Evolutionary conservation across 2,888 invertebrate genomes (phyloP).

Genomic region (Sthenelais limicola): DNA sequence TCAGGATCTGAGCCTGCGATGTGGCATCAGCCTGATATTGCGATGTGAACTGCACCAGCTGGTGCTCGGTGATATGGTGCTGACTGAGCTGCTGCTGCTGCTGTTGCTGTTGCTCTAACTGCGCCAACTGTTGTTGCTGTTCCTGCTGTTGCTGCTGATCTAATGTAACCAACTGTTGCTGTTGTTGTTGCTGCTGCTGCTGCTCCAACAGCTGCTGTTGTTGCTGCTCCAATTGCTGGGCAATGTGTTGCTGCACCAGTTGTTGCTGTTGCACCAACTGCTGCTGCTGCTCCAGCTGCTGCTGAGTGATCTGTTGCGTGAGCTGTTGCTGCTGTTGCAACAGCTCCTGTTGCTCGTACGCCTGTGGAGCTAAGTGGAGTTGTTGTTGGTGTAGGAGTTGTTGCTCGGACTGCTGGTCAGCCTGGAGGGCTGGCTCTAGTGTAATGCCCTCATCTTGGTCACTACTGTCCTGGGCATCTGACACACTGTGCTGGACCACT

Average conservation of each 20-base stretch:
- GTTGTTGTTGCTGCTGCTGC: slow-evolving; percentile 1
- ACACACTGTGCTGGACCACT: too few species aligned
- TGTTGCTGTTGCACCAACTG: slow-evolving; percentile 45
- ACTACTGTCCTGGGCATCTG: too few species aligned
- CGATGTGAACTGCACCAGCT: slow-evolving; percentile 23
- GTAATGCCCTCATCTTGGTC: too few species aligned
- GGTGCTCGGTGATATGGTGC: slow-evolving; percentile 16
- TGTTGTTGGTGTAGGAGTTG: background rate
- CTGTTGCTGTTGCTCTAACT: background rate
- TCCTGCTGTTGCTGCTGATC: slow-evolving; percentile 33
- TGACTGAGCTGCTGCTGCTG: background rate
- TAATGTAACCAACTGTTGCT: background rate
- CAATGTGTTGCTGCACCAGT: slow-evolving; percentile 31
- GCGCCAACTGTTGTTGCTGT: slow-evolving; percentile 43
- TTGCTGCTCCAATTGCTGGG: slow-evolving; percentile 44
- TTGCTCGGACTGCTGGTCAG: background rate
- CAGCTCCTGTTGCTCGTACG: slow-evolving; percentile 1
- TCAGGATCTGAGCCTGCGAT: background rate
- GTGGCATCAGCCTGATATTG: slow-evolving; percentile 12
- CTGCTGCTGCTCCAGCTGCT: slow-evolving; percentile 43
- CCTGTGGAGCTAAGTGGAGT: background rate
- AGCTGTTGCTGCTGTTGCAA: slow-evolving; percentile 27
- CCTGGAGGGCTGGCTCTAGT: background rate
- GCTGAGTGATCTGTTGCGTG: slow-evolving; percentile 16
- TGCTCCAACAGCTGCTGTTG: slow-evolving; percentile 44